These are phyloP conservation scores for Remorina albescens DNA, from an alignment of 2,797 vertebrate species.

Conservation along the genomic window DNA sequence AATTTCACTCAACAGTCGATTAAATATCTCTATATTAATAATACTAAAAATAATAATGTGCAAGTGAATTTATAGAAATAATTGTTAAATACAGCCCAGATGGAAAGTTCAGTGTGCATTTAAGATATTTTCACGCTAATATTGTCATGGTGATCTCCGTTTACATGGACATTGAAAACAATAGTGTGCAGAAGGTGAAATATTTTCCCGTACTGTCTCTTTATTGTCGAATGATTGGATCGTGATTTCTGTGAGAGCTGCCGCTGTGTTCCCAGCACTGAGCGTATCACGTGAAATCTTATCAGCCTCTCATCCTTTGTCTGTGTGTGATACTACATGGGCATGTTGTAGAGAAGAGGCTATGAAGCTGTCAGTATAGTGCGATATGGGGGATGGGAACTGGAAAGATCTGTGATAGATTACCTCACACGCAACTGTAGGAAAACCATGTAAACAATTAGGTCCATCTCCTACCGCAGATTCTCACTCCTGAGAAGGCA, in stretches of 20 bases:
- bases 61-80: background rate
- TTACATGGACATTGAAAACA: no score
- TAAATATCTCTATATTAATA: no score
- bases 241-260: conserved; percentile 17
- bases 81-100: background rate
- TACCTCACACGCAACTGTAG: conserved; percentile 55
- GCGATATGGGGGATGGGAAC: conserved; percentile 72
- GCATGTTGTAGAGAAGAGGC: conserved; percentile 43
- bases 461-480: conserved; percentile 16
- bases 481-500: conserved; percentile 5
- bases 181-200: no score
- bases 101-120: background rate
- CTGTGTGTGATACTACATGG: conserved; percentile 55
- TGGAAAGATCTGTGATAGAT: conserved; percentile 65
- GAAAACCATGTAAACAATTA: conserved; percentile 49
- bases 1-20: background rate
- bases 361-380: conserved; percentile 68
- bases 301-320: conserved; percentile 73
- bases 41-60: background rate
- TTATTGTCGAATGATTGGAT: conserved; percentile 21
- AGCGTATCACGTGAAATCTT: conserved; percentile 60
- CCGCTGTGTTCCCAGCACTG: background rate
- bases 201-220: no score
- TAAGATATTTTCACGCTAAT: conserved; percentile 5
- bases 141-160: background rate